Evolutionary conservation across 2,797 vertebrate genomes (phyloP).

Genomic region (Malurus splendens): DNA sequence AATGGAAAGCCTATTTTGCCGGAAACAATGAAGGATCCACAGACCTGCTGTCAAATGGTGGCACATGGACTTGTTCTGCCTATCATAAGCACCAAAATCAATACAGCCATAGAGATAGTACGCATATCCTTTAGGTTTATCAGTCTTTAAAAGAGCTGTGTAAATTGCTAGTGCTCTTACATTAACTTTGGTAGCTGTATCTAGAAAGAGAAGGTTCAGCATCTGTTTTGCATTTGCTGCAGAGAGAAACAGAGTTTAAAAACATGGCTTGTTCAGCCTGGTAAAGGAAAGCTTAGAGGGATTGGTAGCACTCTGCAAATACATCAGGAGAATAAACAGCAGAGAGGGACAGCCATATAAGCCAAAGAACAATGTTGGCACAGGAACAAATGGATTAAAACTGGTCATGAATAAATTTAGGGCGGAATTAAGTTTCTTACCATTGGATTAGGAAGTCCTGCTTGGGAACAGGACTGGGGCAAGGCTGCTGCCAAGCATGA

Average conservation of each 20-base stretch:
- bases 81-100: neutral
- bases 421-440: neutral
- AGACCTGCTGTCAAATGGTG: rapidly evolving
- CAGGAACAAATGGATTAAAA: slow-evolving; percentile 29
- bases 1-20: neutral
- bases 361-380: slow-evolving; percentile 2
- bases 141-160: neutral
- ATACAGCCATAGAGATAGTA: neutral
- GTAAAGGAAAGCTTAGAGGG: neutral
- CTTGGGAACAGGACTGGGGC: neutral
- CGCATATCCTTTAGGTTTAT: neutral
- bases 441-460: neutral
- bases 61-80: neutral
- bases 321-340: neutral
- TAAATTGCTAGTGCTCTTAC: neutral
- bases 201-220: neutral
- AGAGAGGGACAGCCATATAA: neutral
- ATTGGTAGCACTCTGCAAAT: slow-evolving; percentile 15
- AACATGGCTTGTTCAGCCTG: neutral
- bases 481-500: neutral
- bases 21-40: neutral
- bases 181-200: neutral
- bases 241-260: neutral
- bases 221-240: neutral
- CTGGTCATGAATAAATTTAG: neutral